Base-by-base conservation (phyloP, 2,797 vertebrate genomes). In the Gadopsis marmoratus region DNA sequence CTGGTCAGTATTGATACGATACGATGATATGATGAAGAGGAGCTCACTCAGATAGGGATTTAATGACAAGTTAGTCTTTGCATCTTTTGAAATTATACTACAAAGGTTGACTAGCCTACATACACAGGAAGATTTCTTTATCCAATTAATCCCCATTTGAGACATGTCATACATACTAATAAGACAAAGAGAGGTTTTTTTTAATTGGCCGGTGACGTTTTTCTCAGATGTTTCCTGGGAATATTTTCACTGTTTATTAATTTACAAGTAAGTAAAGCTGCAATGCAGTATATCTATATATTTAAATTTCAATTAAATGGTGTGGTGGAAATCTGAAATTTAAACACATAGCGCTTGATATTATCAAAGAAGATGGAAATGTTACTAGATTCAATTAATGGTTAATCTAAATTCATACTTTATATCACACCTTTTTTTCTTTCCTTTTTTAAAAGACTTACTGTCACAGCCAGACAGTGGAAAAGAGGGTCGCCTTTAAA, bases 201-300 rank as follows among this genome's bases (percentile, higher is more conserved):
- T 71, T 74, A 76, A 78, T 74, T 79, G 41, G 74, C 23, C 71
- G 31, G 13, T 59, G 41, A 26, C 1, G 2, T 68, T 74, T 74
- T 68, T 59, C 50, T 55, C 58, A 79, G 21, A 54, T 31, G 29
- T 56, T 26, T 47, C 16, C 4, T 31, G 63, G 61, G 78, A 83
- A 33, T 48, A 21, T 48, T 48, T 48, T 21, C 47, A 48, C 17
- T 21, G 47, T 48, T 48, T 47, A 19, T 17, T 47, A 47, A 17
- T 47, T 19, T 63, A 47, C 2, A 66, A 19, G 19, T 48, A 21
- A 64, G 16, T 23, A 51, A n/a, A 21, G 43, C 19, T 62, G 51
- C 35, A 51, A 14, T 19, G 33, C 21, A 41, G 33, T 16, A 16
- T 6, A 29, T 51, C 7, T 9, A 13, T 7, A 29, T 10, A 12